Percentiles rank a stretch among this genome's conserved stretches.
phyloP scores from a whole-genome alignment of 2,888 invertebrate genomes.

The Drosophila anomalata region DNA sequence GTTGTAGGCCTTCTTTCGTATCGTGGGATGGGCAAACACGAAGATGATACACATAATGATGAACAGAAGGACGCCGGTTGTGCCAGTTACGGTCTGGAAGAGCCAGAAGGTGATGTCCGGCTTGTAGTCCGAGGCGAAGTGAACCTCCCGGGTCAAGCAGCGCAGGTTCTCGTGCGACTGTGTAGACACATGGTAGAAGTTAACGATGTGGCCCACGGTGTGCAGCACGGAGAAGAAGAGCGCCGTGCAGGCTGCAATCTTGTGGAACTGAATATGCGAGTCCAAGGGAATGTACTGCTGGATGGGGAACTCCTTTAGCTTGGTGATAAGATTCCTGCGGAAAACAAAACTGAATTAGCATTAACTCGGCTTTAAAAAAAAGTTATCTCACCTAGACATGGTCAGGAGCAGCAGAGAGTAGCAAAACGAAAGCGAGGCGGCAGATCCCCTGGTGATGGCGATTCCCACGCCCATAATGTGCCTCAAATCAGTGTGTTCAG shows the following conservation, averaged over 20 bases:
- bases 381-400: constrained; percentile 88
- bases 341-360: neutral
- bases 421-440: constrained; percentile 96
- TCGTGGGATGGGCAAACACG: constrained; percentile 97
- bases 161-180: constrained; percentile 96
- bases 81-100: constrained; percentile 95
- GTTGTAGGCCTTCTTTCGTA: constrained; percentile 96
- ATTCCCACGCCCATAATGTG: constrained; percentile 99
- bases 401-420: constrained; percentile 95
- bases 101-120: constrained; percentile 98
- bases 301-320: constrained; percentile 95
- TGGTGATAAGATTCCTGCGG: constrained; percentile 95
- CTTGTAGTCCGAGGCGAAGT: constrained; percentile 96
- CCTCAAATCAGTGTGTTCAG: constrained; percentile 96
- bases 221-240: constrained; percentile 96
- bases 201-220: constrained; percentile 97
- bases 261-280: constrained; percentile 98
- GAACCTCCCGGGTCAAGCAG: constrained; percentile 96
- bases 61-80: constrained; percentile 94
- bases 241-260: constrained; percentile 97
- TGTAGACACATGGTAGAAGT: constrained; percentile 98
- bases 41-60: constrained; percentile 97
- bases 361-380: no score
- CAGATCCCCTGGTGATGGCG: constrained; percentile 96
- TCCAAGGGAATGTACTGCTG: constrained; percentile 97